Evolutionary conservation across 2,888 invertebrate genomes (phyloP), one percentile per base, ranked within the genome.

Genomic region (Crioceris asparagi): DNA sequence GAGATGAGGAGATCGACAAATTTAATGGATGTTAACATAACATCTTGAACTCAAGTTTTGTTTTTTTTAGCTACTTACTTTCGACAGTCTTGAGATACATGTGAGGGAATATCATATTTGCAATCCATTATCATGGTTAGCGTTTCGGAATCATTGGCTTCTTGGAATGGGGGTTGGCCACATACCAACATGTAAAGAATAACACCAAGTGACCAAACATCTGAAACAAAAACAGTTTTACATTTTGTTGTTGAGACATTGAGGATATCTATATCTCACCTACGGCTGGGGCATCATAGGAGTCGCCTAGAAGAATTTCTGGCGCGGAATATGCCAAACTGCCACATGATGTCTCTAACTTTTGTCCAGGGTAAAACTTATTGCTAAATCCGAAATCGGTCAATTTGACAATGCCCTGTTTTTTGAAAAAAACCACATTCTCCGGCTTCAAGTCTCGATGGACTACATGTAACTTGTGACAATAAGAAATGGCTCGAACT

Each of bases 111-210:
- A 40, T 82, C 81, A 64, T 94, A 98, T 71, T 93, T 93, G 70
- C 97, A 97, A 67, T 98, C 97, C 88, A 98, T 92, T 49, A 98
- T 98, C 90, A 93, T 96, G 18, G 94, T 97, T 37, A 99, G 70
- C 1, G 98, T 99, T 73, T 98, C 98, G 56, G 93, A 94, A 67
- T 99, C 98, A 66, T 97, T 98, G 18, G 96, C 94, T 70, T 97
- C 97, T 68, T 96, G 94, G 65, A 98, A 98, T 4, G 98, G 98
- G 21, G 96, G 85, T 61, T 87, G 83, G 4, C 98, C 98, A 65
- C 91, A 92, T 4, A 97, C 96, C 56, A 98, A 71, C 96, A 98
- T 98, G 67, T 88, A 99, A 29, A 98, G 71, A 57, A 98, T 96
- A 11, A 98, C 98, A 39, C 98, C 98, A 39, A 99, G 72, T 4